Percentiles rank a stretch among this genome's conserved stretches.
Evolutionary conservation across 2,797 vertebrate genomes (phyloP).

Genomic region (Telmatherina bonti): DNA sequence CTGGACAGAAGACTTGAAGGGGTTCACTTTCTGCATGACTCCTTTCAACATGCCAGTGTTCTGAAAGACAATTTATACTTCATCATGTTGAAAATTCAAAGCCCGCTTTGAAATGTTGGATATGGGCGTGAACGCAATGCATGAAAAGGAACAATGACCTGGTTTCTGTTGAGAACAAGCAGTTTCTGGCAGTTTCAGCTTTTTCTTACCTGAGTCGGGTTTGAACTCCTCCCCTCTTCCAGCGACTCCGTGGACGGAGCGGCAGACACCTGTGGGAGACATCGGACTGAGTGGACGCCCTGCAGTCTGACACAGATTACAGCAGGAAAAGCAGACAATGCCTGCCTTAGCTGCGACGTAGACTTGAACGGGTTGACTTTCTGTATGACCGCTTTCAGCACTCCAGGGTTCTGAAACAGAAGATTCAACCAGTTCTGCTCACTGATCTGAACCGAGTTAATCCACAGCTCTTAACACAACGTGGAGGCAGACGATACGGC

Average conservation of each 20-base stretch:
- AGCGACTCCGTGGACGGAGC: constrained; percentile 44
- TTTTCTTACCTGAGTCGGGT: constrained; percentile 54
- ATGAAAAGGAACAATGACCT: neutral
- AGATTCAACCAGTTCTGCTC: neutral
- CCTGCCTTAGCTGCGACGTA: constrained; percentile 56
- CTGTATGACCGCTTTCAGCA: constrained; percentile 60
- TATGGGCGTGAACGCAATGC: neutral
- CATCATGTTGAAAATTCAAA: neutral
- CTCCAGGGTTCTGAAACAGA: constrained; percentile 55
- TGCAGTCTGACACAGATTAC: neutral
- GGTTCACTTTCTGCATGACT: constrained; percentile 71
- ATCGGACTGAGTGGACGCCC: neutral
- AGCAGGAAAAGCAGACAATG: neutral
- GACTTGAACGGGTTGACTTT: constrained; percentile 73
- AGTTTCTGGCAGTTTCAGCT: neutral
- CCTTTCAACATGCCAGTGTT: constrained; percentile 58
- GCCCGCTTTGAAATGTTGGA: neutral
- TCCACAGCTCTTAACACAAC: constrained; percentile 1
- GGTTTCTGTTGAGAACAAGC: neutral
- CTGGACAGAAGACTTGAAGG: constrained; percentile 66
- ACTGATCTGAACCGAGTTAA: too few relatives aligned
- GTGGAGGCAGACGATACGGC: neutral
- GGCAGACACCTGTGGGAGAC: constrained; percentile 45
- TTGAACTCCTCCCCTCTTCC: constrained; percentile 17
- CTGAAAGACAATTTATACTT: constrained; percentile 40